Evolutionary conservation across 2,888 invertebrate genomes (phyloP), one percentile per base, ranked within the genome.

Genomic region (Ptilodon capucinus): DNA sequence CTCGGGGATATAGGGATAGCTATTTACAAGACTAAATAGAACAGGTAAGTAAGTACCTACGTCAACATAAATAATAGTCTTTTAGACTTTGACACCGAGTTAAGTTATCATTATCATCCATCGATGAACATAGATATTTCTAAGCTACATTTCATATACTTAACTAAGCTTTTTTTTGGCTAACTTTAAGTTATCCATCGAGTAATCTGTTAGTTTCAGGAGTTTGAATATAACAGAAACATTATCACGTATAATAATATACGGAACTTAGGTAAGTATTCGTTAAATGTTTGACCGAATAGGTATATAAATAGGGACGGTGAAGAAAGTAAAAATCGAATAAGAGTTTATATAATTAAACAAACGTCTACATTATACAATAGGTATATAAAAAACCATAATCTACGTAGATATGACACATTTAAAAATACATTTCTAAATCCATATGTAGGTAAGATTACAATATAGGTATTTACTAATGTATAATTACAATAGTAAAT

Each of bases 131-230:
- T 58, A 55, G 40, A 41, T 36, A 41, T 44, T 34, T 42, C 18
- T 34, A 50, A 45, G 51, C 35, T 57, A 47, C 40, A 59, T 50
- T 47, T 57, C 53, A 46, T 14, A 40, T 38, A 11, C 49, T 58
- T 66, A 66, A 49, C 48, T 52, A 67, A 50, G 58, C n/a, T n/a
- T n/a, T 51, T 58, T 54, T 53, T 38, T 48, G 48, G 60, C 44
- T 45, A 57, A 64, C 68, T 64, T 67, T 67, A 48, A 67, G 68
- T 60, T 42, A 53, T 51, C 57, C 64, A 48, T 46, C n/a, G 40
- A 51, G 50, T 59, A 56, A 50, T 58, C 6, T 32, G 14, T 8
- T 32, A 4, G 14, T 8, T 32, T 1, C n/a, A 28, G n/a, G 28
- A 28, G 9, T 28, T 28, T 28, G 9, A 5, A 9, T 28, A 28